Base-by-base conservation (phyloP, 2,113 vertebrate genomes). In the Nansenia antarctica region DNA sequence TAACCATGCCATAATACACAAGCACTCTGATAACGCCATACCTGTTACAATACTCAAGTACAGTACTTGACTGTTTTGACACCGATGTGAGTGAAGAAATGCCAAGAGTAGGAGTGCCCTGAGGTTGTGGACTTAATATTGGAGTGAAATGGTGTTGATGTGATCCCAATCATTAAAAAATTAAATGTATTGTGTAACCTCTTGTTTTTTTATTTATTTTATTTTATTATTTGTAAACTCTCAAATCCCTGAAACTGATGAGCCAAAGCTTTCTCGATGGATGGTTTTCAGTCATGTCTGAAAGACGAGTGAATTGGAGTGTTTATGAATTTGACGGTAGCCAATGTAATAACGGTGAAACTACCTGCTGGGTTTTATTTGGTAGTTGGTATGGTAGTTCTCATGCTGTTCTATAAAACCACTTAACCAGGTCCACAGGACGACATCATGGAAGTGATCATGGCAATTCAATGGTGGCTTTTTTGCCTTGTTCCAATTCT, bases 251-350 rank as follows among this genome's bases (percentile, higher is more conserved):
- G n/a, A 62, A 62, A 62, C 59, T 45, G 61, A 52, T 34, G 30
- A 65, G 52, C 68, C 64, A 71, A 71, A 67, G 52, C 29, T 55
- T 15, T 29, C 27, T 6, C 24, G 52, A 24, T 57, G 14, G 54
- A 2, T 2, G 54, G 12, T 57, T 35, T 11, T 24, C 7, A 22
- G 4, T 3, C 7, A 12, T 12, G 9, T 54, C 24, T 65, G 61
- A 45, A 58, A 29, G 31, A 22, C 22, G 8, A 61, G 32, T 59
- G 57, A 20, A 59, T 31, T 20, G 0, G 32, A 53, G 15, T 30
- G 70, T 72, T 67, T 5, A 60, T 20, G 20, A 35, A 61, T 76
- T 79, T 72, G 62, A 72, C 12, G 20, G 74, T 2, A 59, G 60
- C 14, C 27, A 78, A 77, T 80, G 78, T 70, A 78, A 37, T 49